Percentiles rank a stretch among this genome's conserved stretches.
Conservation (phyloP, 2,797 vertebrate genomes). For the Margarornis squamiger region DNA sequence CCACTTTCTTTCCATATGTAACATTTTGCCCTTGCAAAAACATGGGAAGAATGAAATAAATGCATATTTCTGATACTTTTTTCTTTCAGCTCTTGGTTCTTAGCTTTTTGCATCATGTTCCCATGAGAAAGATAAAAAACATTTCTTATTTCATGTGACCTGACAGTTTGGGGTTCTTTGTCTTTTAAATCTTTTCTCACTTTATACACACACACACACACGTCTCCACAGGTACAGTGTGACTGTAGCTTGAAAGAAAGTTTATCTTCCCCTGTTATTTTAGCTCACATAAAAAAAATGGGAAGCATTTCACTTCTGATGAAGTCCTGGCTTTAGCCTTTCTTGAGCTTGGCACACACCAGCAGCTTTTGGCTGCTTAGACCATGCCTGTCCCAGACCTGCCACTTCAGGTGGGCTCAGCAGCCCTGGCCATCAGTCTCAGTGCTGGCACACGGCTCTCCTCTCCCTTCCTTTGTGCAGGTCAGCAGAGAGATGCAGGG, state of each 20-base stretch:
- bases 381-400: background rate
- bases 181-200: background rate
- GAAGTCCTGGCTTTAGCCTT: background rate
- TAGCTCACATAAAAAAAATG: background rate
- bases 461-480: background rate
- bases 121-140: background rate
- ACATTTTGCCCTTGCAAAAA: background rate
- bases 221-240: background rate
- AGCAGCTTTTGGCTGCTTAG: rapidly evolving
- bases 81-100: background rate
- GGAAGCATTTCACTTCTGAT: background rate
- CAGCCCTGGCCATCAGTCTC: background rate
- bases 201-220: background rate
- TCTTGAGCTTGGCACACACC: background rate
- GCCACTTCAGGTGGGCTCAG: background rate
- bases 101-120: background rate
- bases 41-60: background rate
- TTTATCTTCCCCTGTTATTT: background rate
- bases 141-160: background rate
- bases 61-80: background rate
- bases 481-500: background rate
- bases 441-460: rapidly evolving
- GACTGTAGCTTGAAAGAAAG: background rate
- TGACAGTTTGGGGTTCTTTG: background rate
- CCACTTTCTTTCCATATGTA: background rate